Base-by-base conservation (phyloP, 2,113 vertebrate genomes). In the Oostethus manadensis region DNA sequence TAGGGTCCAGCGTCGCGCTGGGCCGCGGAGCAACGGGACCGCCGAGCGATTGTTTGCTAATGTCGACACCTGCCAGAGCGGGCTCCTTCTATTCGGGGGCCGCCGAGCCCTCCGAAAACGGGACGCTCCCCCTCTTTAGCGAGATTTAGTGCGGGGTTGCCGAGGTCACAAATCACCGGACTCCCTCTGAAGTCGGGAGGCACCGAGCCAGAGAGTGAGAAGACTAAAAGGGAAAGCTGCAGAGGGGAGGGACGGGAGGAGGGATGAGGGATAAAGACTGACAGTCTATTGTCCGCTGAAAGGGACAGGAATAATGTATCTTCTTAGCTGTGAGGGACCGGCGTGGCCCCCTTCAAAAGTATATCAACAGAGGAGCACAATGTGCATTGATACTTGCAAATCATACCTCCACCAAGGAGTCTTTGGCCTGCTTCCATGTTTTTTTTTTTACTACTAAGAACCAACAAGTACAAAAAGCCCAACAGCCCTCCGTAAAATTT, bases 121-220 rank as follows among this genome's bases (percentile, higher is more conserved):
- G 70, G 91, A 89, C 88, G 70, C 75, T 61, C 8, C 78, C 89
- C 79, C 89, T 91, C 89, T 93, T 93, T 92, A 91, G 90, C 87
- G 70, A 85, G 90, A 89, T 90, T 89, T 91, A 92, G 84, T 87
- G 79, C 85, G 87, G 53, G 92, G 89, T 92, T 92, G 87, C 87
- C 70, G 75, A 83, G 92, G 92, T 93, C 92, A 92, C 73, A 91
- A 93, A 93, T 93, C 93, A 85, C 71, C 74, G 77, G 84, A 87
- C 90, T 89, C 91, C 89, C 91, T 87, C 86, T 91, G 91, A 90
- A 85, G 87, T 87, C 84, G 64, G 68, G 75, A 86, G 89, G 87
- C 87, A 90, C 87, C 88, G 89, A 90, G 91, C 90, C 90, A 92
- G 88, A 81, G 79, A 86, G 69, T 46, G 67, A 86, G 84, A 75